These are phyloP conservation scores for Limnephilus rhombicus DNA, from an alignment of 2,888 invertebrate species.

Conservation along the genomic window DNA sequence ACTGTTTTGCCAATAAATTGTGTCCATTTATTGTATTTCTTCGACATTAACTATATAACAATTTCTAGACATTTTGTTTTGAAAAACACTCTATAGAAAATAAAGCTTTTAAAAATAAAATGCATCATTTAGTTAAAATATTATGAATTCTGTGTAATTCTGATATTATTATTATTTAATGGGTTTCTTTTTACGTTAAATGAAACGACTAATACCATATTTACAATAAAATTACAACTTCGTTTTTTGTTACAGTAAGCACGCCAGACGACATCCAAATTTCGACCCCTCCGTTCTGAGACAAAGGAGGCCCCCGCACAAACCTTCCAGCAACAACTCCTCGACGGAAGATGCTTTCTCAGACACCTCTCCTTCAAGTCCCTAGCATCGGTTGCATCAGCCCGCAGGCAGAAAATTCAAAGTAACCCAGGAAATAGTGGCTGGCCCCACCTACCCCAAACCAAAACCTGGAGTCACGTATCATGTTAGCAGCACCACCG, in stretches of 20 bases:
- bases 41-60: no score
- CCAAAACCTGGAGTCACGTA: not conserved
- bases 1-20: not conserved
- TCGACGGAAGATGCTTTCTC: conserved; percentile 76
- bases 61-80: no score
- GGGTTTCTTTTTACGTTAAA: no score
- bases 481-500: not conserved
- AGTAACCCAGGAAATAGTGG: not conserved
- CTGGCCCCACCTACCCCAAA: conserved; percentile 15
- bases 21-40: no score
- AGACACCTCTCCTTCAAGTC: conserved; percentile 74
- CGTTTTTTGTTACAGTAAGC: conserved; percentile 75
- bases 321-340: conserved; percentile 75
- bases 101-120: no score
- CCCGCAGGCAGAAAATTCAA: conserved; percentile 53
- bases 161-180: no score
- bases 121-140: no score
- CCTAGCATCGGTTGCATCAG: conserved; percentile 76
- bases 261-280: conserved; percentile 80
- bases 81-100: no score
- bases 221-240: not conserved
- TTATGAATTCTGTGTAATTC: no score
- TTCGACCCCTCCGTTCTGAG: conserved; percentile 79
- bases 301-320: conserved; percentile 75
- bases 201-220: no score